These are phyloP conservation scores for Epinephelus malabaricus DNA, from an alignment of 2,797 vertebrate genomes.

Conservation along the genomic window DNA sequence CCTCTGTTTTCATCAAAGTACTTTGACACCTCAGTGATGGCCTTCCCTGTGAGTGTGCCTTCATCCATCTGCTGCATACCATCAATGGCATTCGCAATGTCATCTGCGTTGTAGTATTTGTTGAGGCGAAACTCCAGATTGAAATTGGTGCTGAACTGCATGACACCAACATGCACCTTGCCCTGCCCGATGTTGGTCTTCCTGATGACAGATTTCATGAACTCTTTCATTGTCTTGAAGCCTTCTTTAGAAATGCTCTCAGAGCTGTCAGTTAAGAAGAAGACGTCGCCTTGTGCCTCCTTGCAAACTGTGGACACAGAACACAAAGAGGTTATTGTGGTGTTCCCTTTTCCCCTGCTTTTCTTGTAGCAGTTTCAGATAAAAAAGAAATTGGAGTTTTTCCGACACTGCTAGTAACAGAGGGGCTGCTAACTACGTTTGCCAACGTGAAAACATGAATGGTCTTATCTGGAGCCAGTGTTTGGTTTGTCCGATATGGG, in stretches of 20 bases:
- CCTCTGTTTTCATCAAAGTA: conserved; percentile 56
- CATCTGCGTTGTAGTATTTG: conserved; percentile 13
- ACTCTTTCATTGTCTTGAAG: conserved; percentile 79
- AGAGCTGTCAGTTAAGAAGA: conserved; percentile 86
- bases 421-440: no score
- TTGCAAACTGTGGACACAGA: conserved; percentile 80
- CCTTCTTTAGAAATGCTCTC: conserved; percentile 56
- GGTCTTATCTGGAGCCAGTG: no score
- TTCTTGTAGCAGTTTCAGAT: not conserved
- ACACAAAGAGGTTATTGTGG: not conserved
- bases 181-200: conserved; percentile 74
- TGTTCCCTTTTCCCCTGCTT: no score
- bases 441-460: no score
- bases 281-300: conserved; percentile 73
- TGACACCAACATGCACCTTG: conserved; percentile 83
- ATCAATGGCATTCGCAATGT: conserved; percentile 66
- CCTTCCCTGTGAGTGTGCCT: conserved; percentile 77
- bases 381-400: no score
- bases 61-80: conserved; percentile 33
- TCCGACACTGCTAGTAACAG: no score
- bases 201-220: conserved; percentile 75
- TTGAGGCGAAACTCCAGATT: conserved; percentile 81
- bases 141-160: conserved; percentile 78
- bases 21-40: conserved; percentile 63
- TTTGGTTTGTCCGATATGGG: no score